Evolutionary conservation across 2,113 vertebrate species (phyloP).

Genomic region (Oreochromis spilurus): DNA sequence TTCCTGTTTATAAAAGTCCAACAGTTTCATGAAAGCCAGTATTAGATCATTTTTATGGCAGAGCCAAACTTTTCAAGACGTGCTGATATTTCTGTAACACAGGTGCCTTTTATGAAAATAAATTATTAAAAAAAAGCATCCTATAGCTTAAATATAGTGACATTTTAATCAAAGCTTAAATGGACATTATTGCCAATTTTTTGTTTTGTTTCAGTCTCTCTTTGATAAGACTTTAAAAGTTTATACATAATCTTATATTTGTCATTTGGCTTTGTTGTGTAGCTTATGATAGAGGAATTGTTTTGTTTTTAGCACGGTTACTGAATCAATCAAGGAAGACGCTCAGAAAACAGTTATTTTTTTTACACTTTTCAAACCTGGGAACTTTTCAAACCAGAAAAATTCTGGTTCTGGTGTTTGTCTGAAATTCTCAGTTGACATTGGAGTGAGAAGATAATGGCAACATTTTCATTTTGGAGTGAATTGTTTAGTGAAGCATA

Average conservation of each 20-base stretch:
- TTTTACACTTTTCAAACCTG: neutral
- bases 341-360: neutral
- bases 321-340: too few relatives aligned
- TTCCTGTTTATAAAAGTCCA: neutral
- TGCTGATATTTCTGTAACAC: neutral
- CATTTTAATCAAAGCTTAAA: neutral
- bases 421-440: neutral
- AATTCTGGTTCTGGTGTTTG: neutral
- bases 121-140: neutral
- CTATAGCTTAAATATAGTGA: neutral
- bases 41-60: neutral
- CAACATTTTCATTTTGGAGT: constrained; percentile 15
- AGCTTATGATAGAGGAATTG: neutral
- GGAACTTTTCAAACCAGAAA: neutral
- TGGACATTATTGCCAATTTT: neutral
- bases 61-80: neutral
- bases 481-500: constrained; percentile 21
- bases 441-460: neutral
- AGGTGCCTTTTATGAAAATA: neutral
- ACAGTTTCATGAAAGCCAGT: neutral
- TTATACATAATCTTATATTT: neutral
- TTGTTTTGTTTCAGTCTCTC: neutral
- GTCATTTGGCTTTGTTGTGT: neutral
- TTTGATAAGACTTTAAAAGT: neutral
- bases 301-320: neutral